Evolutionary conservation across 2,797 vertebrate species (phyloP).

Genomic region (Tapirus indicus): DNA sequence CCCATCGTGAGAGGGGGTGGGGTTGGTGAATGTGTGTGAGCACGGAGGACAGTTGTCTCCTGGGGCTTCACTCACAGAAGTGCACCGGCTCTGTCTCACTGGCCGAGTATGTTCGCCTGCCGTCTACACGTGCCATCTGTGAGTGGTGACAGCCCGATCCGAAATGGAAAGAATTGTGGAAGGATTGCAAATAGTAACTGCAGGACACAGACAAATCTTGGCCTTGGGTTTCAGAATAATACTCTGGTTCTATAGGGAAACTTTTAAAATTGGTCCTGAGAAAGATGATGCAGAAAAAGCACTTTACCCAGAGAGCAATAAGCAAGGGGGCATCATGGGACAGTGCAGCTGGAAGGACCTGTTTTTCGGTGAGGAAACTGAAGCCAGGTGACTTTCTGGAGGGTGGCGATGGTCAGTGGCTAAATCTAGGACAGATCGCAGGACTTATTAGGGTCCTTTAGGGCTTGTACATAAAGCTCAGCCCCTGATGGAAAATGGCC

Average conservation of each 20-base stretch:
- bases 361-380: background rate
- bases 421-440: background rate
- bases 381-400: background rate
- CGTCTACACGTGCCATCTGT: background rate
- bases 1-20: background rate
- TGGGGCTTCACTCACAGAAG: background rate
- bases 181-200: background rate
- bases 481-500: background rate
- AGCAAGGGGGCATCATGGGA: fast-evolving
- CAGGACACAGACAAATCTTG: background rate
- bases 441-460: background rate
- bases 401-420: background rate
- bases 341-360: background rate
- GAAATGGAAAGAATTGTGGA: too few species aligned
- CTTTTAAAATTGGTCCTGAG: background rate
- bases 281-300: background rate
- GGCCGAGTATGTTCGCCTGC: fast-evolving
- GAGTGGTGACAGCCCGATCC: background rate
- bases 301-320: background rate
- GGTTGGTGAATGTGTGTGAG: fast-evolving
- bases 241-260: background rate
- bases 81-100: fast-evolving
- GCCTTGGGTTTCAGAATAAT: background rate
- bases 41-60: background rate
- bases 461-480: background rate